A percentile compares a stretch with the other conserved stretches of the same genome.
Conservation (phyloP, 2,888 invertebrate species). For the Apodemia mormo region DNA sequence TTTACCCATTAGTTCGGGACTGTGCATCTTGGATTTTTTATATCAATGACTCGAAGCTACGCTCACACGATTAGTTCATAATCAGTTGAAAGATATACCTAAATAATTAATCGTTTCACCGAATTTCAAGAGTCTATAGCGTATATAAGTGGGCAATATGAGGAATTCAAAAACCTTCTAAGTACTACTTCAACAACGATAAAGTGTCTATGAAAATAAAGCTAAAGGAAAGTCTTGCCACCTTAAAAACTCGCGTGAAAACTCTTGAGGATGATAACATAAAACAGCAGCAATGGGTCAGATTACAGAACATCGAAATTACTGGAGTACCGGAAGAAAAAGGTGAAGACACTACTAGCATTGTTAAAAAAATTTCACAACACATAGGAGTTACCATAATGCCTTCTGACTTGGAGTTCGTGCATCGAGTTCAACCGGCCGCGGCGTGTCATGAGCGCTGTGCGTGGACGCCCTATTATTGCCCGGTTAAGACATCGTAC, state of each 20-base stretch:
- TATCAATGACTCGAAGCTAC: neutral
- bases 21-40: no score
- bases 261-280: neutral
- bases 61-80: neutral
- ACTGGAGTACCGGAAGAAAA: slow-evolving; percentile 27
- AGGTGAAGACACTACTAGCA: slow-evolving; percentile 21
- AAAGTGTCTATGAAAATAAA: neutral
- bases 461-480: neutral
- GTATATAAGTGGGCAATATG: neutral
- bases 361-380: slow-evolving; percentile 24
- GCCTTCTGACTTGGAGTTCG: slow-evolving; percentile 28
- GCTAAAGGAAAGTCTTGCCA: neutral
- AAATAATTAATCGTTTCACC: neutral
- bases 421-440: slow-evolving; percentile 29
- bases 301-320: slow-evolving; percentile 30
- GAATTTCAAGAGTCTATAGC: neutral
- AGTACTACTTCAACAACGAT: neutral
- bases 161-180: neutral
- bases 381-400: slow-evolving; percentile 25
- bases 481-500: neutral
- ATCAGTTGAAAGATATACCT: neutral
- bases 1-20: no score
- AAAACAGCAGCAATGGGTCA: slow-evolving; percentile 29
- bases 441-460: slow-evolving; percentile 4
- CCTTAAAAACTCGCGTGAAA: neutral